Evolutionary conservation across 2,888 invertebrate genomes (phyloP).

Genomic region (Ernsta delagoae): DNA sequence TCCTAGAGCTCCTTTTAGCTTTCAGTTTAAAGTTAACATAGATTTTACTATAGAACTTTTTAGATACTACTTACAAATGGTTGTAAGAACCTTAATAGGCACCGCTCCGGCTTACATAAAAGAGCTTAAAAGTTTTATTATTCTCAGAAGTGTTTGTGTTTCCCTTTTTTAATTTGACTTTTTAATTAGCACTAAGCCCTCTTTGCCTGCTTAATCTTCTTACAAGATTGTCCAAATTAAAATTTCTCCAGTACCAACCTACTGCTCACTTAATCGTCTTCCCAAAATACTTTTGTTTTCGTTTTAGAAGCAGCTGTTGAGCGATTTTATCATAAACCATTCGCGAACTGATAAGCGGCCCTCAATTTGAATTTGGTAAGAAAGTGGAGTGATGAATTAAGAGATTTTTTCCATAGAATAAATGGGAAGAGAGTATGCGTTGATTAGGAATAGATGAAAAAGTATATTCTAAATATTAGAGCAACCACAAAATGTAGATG

Average conservation of each 20-base stretch:
- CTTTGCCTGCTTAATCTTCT: conserved; percentile 69
- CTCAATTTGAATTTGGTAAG: conserved; percentile 12
- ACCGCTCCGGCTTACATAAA: too few relatives aligned
- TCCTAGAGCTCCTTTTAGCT: too few relatives aligned
- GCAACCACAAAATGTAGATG: too few relatives aligned
- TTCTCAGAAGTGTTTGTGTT: conserved; percentile 43
- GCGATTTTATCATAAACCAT: conserved; percentile 36
- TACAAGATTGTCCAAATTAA: conserved; percentile 74
- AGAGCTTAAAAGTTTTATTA: conserved; percentile 25
- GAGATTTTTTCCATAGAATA: too few relatives aligned
- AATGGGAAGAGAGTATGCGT: too few relatives aligned
- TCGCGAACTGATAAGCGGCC: conserved; percentile 22
- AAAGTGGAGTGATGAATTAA: conserved; percentile 18
- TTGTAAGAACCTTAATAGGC: too few relatives aligned
- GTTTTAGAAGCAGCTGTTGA: conserved; percentile 26
- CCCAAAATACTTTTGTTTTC: conserved; percentile 37
- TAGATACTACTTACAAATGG: too few relatives aligned
- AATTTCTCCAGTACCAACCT: conserved; percentile 51
- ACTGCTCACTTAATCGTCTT: conserved; percentile 15
- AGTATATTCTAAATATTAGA: too few relatives aligned
- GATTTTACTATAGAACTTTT: too few relatives aligned
- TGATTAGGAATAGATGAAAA: too few relatives aligned
- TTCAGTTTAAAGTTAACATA: too few relatives aligned
- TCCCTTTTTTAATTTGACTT: conserved; percentile 71
- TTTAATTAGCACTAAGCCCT: conserved; percentile 71